Base-by-base conservation (phyloP, 92 coral and sea anemone genomes). In the Phenganax marumi region DNA sequence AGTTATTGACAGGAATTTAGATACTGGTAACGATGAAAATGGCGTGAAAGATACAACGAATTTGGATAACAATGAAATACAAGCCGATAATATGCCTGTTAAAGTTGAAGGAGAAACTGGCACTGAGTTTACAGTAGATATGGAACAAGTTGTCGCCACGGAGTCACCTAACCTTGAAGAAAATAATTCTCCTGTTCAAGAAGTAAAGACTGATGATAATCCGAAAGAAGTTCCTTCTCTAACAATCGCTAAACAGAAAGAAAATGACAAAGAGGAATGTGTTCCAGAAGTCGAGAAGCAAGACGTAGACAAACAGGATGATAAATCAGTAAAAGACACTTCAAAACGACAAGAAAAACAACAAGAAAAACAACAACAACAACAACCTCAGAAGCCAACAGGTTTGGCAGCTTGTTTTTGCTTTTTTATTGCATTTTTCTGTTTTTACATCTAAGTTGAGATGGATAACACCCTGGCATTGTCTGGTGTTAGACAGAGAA, bases 151-250 rank as follows among this genome's bases (percentile, higher is more conserved):
- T 16, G 16, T 62, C 8, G 33, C 12, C 43, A 39, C 6, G 17
- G 46, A 66, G 43, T 11, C 18, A 3, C 49, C 50, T 66, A 66
- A 66, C 6, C 72, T 25, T 25, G 68, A 62, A 18, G 65, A 58
- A 62, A 19, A 24, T 66, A 12, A 0, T 3, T 25, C 25, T 25
- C 46, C 10, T 10, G 43, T 47, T 18, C 49, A 66, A 14, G 50
- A 24, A 84, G 39, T 66, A 10, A 74, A 55, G 50, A 46, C 58
- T 68, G 84, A 52, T 1, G 82, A 77, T 52, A 77, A 43, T 55
- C 77, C 21, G 13, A 68, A 71, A 84, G 81, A 43, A 70, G 85
- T 80, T 69, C 80, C 66, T 70, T 68, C n/a, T 49, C 65, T 64
- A 84, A 73, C 23, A 70, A 51, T 22, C 50, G 53, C 10, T 25